Base-by-base conservation (phyloP, 2,113 vertebrate species). In the Macrotis lagotis region DNA sequence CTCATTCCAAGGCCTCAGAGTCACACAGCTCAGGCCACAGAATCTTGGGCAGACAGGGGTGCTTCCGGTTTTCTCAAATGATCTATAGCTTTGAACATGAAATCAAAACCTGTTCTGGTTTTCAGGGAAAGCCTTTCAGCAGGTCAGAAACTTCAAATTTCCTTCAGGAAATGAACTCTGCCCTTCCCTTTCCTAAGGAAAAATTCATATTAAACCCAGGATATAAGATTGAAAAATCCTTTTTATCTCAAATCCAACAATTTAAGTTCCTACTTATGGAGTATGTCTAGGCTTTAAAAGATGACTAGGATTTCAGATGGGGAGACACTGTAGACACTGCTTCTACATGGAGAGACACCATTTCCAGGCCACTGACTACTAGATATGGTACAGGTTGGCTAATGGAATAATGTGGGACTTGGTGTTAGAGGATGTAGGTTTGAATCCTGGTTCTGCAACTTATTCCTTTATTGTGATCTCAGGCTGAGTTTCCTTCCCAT, bases 31-130 rank as follows among this genome's bases (percentile, higher is more conserved):
- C 28, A 31, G 55, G 55, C 55, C 55, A 59, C 55, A 88, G 66
- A 74, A 5, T 91, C 88, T 50, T n/a, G 4, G 51, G 37, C n/a
- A 92, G 14, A 88, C n/a, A 28, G 47, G 28, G 59, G 37, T 3
- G 3, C 55, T 12, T 89, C 26, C 88, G 16, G 28, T 51, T 93
- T 83, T 48, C 51, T 88, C 50, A 19, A 19, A 37, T 51, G 94
- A 52, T 28, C 91, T 88, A 16, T 19, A 90, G n/a, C 90, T 91
- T 90, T 24, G 7, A 93, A 48, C n/a, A 93, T 90, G 44, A 50
- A 93, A 90, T 28, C 83, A 94, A 93, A 55, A 83, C 52, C 94
- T 93, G 91, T 31, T 19, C 37, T 74, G 4, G 66, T 74, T 74
- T 74, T 74, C 66, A 74, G 16, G 37, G 66, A 22, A 74, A 22